These are phyloP conservation scores for Peromyscus californicus DNA, from an alignment of 2,113 vertebrate species.

Conservation along the genomic window DNA sequence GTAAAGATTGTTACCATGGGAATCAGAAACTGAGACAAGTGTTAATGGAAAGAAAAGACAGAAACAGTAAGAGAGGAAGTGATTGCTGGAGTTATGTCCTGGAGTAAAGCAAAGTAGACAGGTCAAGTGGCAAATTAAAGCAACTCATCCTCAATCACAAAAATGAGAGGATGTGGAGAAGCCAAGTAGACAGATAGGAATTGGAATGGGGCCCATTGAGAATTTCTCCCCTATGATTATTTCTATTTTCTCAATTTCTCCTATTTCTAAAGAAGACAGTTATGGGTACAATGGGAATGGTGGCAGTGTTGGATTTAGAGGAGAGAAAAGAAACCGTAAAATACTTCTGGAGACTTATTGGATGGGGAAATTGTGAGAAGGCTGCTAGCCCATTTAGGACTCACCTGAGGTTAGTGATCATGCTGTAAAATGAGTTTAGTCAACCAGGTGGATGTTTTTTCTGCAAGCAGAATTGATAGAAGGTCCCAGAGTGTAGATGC, in stretches of 20 bases:
- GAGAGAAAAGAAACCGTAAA: neutral
- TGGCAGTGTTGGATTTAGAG: neutral
- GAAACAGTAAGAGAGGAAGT: neutral
- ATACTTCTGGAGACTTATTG: neutral
- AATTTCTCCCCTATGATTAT: neutral
- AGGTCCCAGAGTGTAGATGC: neutral
- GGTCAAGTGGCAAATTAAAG: neutral
- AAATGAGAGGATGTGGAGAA: no score
- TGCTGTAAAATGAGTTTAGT: constrained; percentile 1
- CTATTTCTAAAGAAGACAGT: neutral
- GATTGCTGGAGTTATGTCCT: neutral
- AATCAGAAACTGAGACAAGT: neutral
- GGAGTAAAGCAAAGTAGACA: neutral
- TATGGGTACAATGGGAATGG: neutral
- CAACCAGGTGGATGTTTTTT: neutral
- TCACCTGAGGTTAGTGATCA: neutral
- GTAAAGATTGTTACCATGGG: neutral
- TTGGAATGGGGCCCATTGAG: neutral
- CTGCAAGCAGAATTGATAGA: neutral
- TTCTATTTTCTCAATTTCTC: neutral
- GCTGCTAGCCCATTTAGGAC: no score
- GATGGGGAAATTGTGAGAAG: neutral
- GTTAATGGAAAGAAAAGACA: neutral
- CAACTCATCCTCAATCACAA: neutral
- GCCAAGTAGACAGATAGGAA: neutral